A percentile compares a stretch with the other conserved stretches of the same genome.
Conservation (phyloP, 2,888 invertebrate species). For the Peribatodes rhomboidaria region DNA sequence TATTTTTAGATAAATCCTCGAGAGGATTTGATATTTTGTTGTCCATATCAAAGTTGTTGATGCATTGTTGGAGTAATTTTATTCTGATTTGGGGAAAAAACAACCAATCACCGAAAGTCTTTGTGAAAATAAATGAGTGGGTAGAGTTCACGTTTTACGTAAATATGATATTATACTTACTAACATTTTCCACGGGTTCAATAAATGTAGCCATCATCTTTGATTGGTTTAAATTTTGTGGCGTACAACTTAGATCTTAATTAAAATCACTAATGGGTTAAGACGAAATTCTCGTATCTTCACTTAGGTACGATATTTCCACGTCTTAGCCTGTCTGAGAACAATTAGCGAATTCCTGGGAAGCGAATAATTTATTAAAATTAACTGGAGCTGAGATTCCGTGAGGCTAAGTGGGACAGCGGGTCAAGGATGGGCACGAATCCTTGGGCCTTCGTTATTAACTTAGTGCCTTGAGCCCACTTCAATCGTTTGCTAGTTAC, state of each 20-base stretch:
- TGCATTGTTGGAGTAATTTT: slow-evolving; percentile 2
- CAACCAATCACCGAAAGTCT: not conserved
- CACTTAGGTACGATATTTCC: slow-evolving; percentile 22
- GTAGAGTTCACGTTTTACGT: no score
- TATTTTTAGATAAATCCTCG: slow-evolving; percentile 36
- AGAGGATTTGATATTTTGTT: slow-evolving; percentile 22
- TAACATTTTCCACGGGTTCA: no score
- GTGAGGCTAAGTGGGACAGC: slow-evolving; percentile 61
- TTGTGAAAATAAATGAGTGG: no score
- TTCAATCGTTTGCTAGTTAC: not conserved
- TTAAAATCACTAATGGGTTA: slow-evolving; percentile 13
- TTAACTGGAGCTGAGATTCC: slow-evolving; percentile 47
- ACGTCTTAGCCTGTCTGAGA: slow-evolving; percentile 27
- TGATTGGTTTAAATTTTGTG: slow-evolving; percentile 12
- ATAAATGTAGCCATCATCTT: not conserved
- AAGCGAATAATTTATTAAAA: slow-evolving; percentile 49
- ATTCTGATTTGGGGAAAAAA: not conserved
- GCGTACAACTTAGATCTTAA: slow-evolving; percentile 7
- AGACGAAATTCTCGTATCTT: slow-evolving; percentile 18
- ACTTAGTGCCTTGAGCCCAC: slow-evolving; percentile 10
- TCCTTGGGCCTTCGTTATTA: slow-evolving; percentile 45
- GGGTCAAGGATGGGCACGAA: slow-evolving; percentile 68
- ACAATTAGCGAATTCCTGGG: slow-evolving; percentile 40
- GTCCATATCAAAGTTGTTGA: slow-evolving; percentile 12
- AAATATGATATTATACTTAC: no score